Conservation (phyloP, 2,888 invertebrate genomes). For the Cephus pulcher region DNA sequence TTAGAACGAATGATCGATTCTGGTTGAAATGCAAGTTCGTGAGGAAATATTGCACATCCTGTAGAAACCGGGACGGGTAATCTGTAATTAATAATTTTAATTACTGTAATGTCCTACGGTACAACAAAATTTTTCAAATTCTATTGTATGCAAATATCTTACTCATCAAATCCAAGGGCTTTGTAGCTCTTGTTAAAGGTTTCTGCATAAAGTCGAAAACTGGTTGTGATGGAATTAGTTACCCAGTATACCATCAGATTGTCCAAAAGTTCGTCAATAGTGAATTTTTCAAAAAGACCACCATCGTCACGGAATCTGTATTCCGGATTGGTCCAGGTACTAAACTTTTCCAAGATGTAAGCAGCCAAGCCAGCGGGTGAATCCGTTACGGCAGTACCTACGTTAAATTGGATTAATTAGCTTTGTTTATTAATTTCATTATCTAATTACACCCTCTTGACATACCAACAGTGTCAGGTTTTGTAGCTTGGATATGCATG, state of each 20-base stretch:
- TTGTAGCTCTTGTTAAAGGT: slow-evolving; percentile 61
- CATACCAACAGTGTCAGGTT: slow-evolving; percentile 88
- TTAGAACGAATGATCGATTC: slow-evolving; percentile 72
- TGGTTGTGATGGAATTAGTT: slow-evolving; percentile 78
- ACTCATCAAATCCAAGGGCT: slow-evolving; percentile 62
- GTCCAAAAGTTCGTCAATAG: slow-evolving; percentile 79
- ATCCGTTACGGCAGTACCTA: slow-evolving; percentile 77
- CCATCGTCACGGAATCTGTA: slow-evolving; percentile 72
- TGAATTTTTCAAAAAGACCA: slow-evolving; percentile 74
- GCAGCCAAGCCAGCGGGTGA: slow-evolving; percentile 89
- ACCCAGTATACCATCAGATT: slow-evolving; percentile 88
- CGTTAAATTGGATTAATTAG: not conserved
- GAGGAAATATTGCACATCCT: slow-evolving; percentile 79
- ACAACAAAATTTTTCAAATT: not conserved
- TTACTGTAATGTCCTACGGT: not conserved
- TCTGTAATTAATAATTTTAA: slow-evolving; percentile 65
- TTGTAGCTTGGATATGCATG: slow-evolving; percentile 85
- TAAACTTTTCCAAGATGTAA: slow-evolving; percentile 91
- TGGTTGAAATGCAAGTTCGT: slow-evolving; percentile 75
- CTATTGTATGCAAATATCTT: slow-evolving; percentile 41
- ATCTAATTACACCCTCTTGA: not conserved
- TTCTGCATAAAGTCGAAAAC: slow-evolving; percentile 82
- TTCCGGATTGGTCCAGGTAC: slow-evolving; percentile 75
- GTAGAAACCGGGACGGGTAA: slow-evolving; percentile 77
- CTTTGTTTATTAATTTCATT: not conserved